These are phyloP conservation scores for Drosophila athabasca DNA, from an alignment of 1,140 invertebrate species.

Conservation along the genomic window DNA sequence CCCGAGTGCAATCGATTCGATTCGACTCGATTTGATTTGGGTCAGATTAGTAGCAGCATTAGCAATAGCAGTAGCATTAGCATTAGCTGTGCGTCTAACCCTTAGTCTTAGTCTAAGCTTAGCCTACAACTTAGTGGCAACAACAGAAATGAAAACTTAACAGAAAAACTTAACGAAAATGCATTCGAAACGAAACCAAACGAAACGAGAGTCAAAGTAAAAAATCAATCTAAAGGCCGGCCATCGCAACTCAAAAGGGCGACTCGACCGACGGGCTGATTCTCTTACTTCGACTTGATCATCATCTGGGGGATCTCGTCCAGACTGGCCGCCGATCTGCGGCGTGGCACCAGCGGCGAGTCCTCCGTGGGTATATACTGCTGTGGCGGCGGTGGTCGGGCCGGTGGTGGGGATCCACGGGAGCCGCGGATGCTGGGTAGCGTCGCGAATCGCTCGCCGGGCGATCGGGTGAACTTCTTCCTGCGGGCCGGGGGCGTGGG, in stretches of 20 bases:
- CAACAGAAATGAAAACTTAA: slow-evolving; percentile 30
- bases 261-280: slow-evolving; percentile 20
- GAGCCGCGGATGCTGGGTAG: slow-evolving; percentile 84
- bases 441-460: slow-evolving; percentile 85
- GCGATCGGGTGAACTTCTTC: slow-evolving; percentile 84
- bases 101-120: slow-evolving; percentile 33
- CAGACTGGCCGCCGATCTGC: slow-evolving; percentile 62
- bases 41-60: slow-evolving; percentile 38
- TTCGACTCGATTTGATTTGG: neutral
- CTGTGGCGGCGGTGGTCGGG: slow-evolving; percentile 65
- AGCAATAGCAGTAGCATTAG: neutral
- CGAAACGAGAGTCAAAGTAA: slow-evolving; percentile 42
- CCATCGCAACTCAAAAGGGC: slow-evolving; percentile 52
- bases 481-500: slow-evolving; percentile 85
- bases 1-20: slow-evolving; percentile 12
- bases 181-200: slow-evolving; percentile 66
- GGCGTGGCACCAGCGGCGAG: slow-evolving; percentile 62
- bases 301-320: slow-evolving; percentile 58
- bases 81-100: slow-evolving; percentile 14
- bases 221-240: slow-evolving; percentile 37
- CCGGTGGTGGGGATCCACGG: slow-evolving; percentile 77
- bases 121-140: slow-evolving; percentile 59
- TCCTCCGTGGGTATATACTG: slow-evolving; percentile 72
- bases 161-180: slow-evolving; percentile 67
- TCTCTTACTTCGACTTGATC: slow-evolving; percentile 74